phyloP scores from a whole-genome alignment of 2,888 invertebrate genomes.

The Lasioglossum calceatum region DNA sequence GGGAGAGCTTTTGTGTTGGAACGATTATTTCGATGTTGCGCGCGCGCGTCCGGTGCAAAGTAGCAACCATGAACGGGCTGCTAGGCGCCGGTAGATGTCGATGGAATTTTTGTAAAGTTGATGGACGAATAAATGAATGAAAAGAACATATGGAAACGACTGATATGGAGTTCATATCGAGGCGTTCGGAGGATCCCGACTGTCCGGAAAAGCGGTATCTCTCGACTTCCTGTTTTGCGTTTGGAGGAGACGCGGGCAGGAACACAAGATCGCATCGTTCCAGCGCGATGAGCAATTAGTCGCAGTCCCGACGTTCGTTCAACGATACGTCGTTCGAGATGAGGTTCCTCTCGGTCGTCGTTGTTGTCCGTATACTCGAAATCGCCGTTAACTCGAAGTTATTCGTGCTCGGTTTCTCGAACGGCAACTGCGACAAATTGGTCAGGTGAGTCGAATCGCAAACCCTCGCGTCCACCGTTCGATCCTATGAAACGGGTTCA shows the following conservation, averaged over 20 bases:
- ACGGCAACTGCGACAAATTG: background rate
- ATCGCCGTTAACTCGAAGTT: background rate
- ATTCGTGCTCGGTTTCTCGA: background rate
- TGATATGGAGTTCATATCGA: background rate
- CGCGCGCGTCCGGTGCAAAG: background rate
- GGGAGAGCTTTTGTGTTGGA: background rate
- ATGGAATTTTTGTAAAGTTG: background rate
- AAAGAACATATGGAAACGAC: slow-evolving; percentile 6
- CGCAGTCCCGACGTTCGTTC: background rate
- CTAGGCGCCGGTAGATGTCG: background rate
- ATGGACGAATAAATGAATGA: slow-evolving; percentile 22
- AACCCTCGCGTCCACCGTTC: background rate
- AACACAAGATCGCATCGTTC: no score
- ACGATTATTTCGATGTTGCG: background rate
- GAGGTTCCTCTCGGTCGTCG: background rate
- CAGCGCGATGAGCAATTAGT: background rate
- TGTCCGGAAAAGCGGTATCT: slow-evolving; percentile 23
- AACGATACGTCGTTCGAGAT: background rate
- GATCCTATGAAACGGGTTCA: background rate
- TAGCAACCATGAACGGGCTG: background rate
- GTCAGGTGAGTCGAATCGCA: slow-evolving; percentile 21
- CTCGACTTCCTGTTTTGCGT: slow-evolving; percentile 54
- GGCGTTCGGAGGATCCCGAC: background rate
- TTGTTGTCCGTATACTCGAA: background rate
- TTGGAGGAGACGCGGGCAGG: background rate